Conservation (phyloP, 2,888 invertebrate species). For the Drosophila tanythrix region DNA sequence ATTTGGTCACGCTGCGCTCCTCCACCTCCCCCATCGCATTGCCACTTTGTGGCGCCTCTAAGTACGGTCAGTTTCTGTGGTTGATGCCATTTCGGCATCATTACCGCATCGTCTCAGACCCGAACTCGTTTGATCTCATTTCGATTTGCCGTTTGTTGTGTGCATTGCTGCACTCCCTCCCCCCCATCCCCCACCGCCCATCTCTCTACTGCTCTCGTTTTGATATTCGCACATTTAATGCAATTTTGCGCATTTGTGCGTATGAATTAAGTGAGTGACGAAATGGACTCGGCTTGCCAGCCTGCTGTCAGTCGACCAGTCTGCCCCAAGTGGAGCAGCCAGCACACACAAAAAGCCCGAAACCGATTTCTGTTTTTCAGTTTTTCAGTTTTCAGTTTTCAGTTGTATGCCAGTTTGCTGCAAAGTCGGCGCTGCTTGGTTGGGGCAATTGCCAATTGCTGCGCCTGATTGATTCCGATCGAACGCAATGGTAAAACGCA, state of each 20-base stretch:
- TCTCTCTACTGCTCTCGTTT: slow-evolving; percentile 3
- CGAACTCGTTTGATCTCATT: slow-evolving; percentile 72
- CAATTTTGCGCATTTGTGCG: slow-evolving; percentile 79
- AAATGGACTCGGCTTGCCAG: slow-evolving; percentile 53
- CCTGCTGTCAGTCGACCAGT: slow-evolving; percentile 16
- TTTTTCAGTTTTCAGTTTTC: slow-evolving; percentile 4
- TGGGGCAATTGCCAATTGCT: slow-evolving; percentile 57
- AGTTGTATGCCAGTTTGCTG: slow-evolving; percentile 32
- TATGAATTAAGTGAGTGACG: slow-evolving; percentile 76
- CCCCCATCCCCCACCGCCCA: background rate
- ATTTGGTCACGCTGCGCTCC: slow-evolving; percentile 63
- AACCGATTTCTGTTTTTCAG: slow-evolving; percentile 30
- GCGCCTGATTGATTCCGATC: slow-evolving; percentile 79
- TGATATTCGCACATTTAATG: slow-evolving; percentile 78
- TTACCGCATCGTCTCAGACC: slow-evolving; percentile 74
- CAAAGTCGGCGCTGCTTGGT: slow-evolving; percentile 41
- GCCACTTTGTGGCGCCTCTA: slow-evolving; percentile 13
- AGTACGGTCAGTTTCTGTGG: slow-evolving; percentile 28
- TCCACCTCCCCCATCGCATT: background rate
- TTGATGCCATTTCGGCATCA: slow-evolving; percentile 69
- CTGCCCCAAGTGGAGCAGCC: slow-evolving; percentile 66
- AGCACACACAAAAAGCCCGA: slow-evolving; percentile 28
- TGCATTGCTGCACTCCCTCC: background rate
- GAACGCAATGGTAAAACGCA: slow-evolving; percentile 58
- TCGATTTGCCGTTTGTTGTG: slow-evolving; percentile 33